Base-by-base conservation (phyloP, 2,888 invertebrate species). In the Oscheius onirici region DNA sequence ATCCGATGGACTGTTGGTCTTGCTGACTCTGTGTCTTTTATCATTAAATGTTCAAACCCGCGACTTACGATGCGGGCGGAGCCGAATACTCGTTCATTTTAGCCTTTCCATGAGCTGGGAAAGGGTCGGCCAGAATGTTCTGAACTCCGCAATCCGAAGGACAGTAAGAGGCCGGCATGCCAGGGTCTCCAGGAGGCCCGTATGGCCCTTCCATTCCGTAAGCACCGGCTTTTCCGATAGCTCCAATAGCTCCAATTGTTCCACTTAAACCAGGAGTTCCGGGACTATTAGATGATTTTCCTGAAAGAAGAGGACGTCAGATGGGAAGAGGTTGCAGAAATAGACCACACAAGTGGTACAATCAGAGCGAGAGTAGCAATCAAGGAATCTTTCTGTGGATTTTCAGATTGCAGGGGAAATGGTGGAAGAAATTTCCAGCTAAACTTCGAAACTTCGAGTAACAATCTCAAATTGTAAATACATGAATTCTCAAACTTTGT, bases 141-240 rank as follows among this genome's bases (percentile, higher is more conserved):
- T 79, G 78, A 17, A 81, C 78, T n/a, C 82, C 82, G 68, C 82
- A 82, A 67, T 82, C 82, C 0, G 80, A 78, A 11, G 80, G 82
- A 57, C 82, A 82, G 51, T 82, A 82, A 1, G 78, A 63, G 22
- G 76, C 75, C 11, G 82, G 80, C 2, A 79, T 60, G 34, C 82
- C 82, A 58, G 86, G 83, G 51, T 86, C 85, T 75, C 86, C 86
- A 44, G 84, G 84, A 46, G 84, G 81, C 41, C 86, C 86, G 60
- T 76, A 73, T 13, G 78, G 81, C 67, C 86, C 86, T 54, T 81
- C 80, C 72, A 80, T 75, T 17, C 86, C 86, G 24, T 74, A 75
- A 41, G 69, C 69, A 43, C 85, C 86, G 57, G 68, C 54, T 40
- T 77, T 76, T 63, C 85, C 83, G 10, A 77, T 72, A 15, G 73